These are phyloP conservation scores for Drosophila pseudotakahashii DNA, from an alignment of 2,888 invertebrate species.

Conservation along the genomic window DNA sequence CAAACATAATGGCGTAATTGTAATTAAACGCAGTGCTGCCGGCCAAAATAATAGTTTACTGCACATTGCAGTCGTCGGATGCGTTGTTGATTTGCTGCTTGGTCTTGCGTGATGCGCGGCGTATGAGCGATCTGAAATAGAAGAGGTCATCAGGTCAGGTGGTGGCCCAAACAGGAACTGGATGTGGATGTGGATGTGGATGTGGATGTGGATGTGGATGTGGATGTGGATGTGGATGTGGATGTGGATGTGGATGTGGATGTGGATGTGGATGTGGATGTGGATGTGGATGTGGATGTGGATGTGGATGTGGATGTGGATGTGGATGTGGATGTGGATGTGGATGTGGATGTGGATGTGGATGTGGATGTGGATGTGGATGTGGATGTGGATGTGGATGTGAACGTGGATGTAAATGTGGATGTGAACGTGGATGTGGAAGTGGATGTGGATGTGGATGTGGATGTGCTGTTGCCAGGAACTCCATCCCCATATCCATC, in stretches of 20 bases:
- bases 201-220: too few relatives aligned
- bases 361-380: too few relatives aligned
- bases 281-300: too few relatives aligned
- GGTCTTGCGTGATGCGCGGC: slow-evolving; percentile 91
- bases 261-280: too few relatives aligned
- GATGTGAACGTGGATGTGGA: too few relatives aligned
- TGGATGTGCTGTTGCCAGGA: neutral
- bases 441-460: neutral
- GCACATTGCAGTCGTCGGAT: slow-evolving; percentile 89
- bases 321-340: too few relatives aligned
- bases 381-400: too few relatives aligned
- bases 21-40: slow-evolving; percentile 27
- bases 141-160: neutral
- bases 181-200: neutral
- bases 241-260: too few relatives aligned
- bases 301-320: too few relatives aligned
- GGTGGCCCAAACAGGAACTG: neutral
- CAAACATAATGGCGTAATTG: slow-evolving; percentile 33
- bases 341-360: too few relatives aligned
- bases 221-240: too few relatives aligned
- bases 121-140: slow-evolving; percentile 88
- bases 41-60: slow-evolving; percentile 85
- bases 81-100: slow-evolving; percentile 91
- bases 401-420: too few relatives aligned
- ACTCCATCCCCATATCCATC: neutral